These are phyloP conservation scores for Paradoxurus hermaphroditus DNA, from an alignment of 2,113 vertebrate species.

Conservation along the genomic window DNA sequence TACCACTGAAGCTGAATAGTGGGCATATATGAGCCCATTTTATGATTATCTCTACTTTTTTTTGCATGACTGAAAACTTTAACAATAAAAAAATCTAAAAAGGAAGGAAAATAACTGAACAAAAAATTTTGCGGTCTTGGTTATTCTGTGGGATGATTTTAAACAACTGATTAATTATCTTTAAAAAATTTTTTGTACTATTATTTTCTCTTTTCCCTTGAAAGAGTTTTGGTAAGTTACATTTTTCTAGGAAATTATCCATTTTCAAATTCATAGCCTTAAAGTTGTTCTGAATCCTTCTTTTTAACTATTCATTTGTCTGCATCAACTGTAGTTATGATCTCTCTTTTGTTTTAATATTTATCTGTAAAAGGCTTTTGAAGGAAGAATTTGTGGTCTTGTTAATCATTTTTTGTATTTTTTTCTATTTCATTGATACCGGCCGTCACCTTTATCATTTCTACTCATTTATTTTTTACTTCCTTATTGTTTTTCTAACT, in stretches of 20 bases:
- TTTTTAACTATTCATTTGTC: neutral
- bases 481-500: constrained; percentile 30
- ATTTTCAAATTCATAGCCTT: neutral
- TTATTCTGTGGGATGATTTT: neutral
- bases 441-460: neutral
- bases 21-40: neutral
- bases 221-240: neutral
- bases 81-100: neutral
- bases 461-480: neutral
- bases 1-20: neutral
- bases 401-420: neutral
- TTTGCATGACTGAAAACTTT: neutral
- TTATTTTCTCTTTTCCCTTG: constrained; percentile 4
- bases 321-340: neutral
- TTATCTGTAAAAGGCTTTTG: constrained; percentile 2
- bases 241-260: constrained; percentile 18
- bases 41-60: neutral
- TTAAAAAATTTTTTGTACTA: neutral
- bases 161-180: neutral
- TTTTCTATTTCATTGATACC: neutral
- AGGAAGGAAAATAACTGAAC: neutral
- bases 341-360: constrained; percentile 5
- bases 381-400: neutral
- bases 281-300: neutral
- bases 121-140: neutral